phyloP scores from a whole-genome alignment of 35 echinoderm and acorn worm genomes.

The Ophioderma brevispina region DNA sequence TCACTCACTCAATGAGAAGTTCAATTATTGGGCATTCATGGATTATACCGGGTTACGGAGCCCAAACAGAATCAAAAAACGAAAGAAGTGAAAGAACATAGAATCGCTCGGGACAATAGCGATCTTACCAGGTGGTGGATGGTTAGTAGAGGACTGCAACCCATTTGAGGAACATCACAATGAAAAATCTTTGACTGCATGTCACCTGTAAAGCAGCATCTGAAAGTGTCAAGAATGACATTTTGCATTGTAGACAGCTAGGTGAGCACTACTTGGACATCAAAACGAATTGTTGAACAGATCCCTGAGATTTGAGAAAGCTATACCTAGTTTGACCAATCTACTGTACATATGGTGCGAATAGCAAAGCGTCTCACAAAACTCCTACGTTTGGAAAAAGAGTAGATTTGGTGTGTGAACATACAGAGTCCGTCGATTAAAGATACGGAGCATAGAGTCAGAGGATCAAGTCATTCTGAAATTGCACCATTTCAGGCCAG shows the following conservation, averaged over 20 bases:
- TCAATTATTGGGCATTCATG: not conserved
- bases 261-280: not conserved
- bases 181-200: not conserved
- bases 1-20: slow-evolving; percentile 53
- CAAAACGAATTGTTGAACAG: not conserved
- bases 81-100: not conserved
- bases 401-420: not conserved
- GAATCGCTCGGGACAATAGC: not conserved
- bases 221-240: not conserved
- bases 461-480: not conserved
- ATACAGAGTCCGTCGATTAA: not conserved
- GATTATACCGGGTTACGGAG: not conserved
- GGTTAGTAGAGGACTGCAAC: not conserved
- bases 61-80: not conserved
- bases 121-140: not conserved
- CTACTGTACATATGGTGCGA: not conserved
- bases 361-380: not conserved
- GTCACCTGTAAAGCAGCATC: not conserved
- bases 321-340: not conserved
- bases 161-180: not conserved
- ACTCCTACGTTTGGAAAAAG: not conserved
- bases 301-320: not conserved
- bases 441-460: not conserved
- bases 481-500: not conserved
- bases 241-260: not conserved